Percentiles rank a stretch among this genome's conserved stretches.
Conservation (phyloP, 1,140 invertebrate genomes). For the Penaeus indicus region DNA sequence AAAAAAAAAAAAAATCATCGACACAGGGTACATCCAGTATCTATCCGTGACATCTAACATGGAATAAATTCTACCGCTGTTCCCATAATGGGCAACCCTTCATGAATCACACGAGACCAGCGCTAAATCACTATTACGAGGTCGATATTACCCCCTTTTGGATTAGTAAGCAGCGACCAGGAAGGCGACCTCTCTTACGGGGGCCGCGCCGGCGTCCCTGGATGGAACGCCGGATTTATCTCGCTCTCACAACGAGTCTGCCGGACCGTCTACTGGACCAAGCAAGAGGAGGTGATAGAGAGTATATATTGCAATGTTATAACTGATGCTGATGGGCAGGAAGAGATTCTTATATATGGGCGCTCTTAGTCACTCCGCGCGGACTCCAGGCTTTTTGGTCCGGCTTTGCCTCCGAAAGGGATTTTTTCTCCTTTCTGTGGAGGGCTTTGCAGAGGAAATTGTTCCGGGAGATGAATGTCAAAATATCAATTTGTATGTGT, state of each 20-base stretch:
- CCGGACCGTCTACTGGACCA: neutral
- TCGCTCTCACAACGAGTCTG: constrained; percentile 30
- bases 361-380: constrained; percentile 26
- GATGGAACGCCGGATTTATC: constrained; percentile 35
- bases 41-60: too few relatives aligned
- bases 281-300: constrained; percentile 16
- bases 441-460: too few relatives aligned
- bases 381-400: neutral
- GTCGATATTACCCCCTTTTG: constrained; percentile 50
- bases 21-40: too few relatives aligned
- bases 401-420: too few relatives aligned
- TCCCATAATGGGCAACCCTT: neutral
- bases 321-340: constrained; percentile 43
- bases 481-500: too few relatives aligned
- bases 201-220: neutral
- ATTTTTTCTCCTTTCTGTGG: too few relatives aligned
- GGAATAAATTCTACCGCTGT: neutral
- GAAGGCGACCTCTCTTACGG: constrained; percentile 37
- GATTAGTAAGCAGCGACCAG: constrained; percentile 61
- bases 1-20: too few relatives aligned
- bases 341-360: constrained; percentile 26
- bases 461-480: too few relatives aligned
- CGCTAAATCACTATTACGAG: constrained; percentile 46
- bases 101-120: constrained; percentile 23
- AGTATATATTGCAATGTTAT: constrained; percentile 34